Conservation (phyloP, 2,888 invertebrate species). For the Drosophila gaucha region DNA sequence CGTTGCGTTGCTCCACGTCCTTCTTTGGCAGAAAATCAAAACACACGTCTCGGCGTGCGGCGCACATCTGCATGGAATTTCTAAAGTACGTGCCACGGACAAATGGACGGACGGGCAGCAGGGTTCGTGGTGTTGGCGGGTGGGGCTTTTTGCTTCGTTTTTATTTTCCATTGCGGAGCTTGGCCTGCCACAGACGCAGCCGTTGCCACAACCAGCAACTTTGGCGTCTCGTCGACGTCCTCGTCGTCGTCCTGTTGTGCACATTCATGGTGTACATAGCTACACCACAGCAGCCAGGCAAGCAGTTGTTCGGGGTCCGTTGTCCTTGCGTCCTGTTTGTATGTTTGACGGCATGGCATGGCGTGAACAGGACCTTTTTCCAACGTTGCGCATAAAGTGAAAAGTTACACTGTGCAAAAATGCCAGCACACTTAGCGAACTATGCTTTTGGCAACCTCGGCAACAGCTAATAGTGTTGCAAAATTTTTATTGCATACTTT, state of each 20-base stretch:
- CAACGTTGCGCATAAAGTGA: constrained; percentile 61
- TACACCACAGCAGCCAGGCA: constrained; percentile 54
- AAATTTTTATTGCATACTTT: constrained; percentile 37
- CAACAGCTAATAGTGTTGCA: constrained; percentile 2
- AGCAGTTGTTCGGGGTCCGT: constrained; percentile 28
- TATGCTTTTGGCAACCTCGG: constrained; percentile 4
- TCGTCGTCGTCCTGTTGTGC: constrained; percentile 33
- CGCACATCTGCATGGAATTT: constrained; percentile 80
- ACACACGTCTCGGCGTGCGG: constrained; percentile 79
- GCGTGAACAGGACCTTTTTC: constrained; percentile 73
- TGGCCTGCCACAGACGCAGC: constrained; percentile 51
- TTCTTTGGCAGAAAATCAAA: constrained; percentile 77
- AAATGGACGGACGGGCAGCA: constrained; percentile 33
- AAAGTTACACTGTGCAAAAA: constrained; percentile 63
- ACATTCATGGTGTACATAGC: constrained; percentile 76
- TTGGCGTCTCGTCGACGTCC: constrained; percentile 56
- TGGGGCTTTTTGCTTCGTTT: constrained; percentile 29
- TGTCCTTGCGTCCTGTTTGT: constrained; percentile 60
- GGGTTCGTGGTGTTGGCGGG: constrained; percentile 5
- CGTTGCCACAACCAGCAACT: constrained; percentile 73
- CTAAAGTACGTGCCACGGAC: constrained; percentile 76
- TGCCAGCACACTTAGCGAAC: constrained; percentile 29
- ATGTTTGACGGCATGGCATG: constrained; percentile 69
- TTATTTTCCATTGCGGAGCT: constrained; percentile 46
- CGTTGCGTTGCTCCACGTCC: constrained; percentile 30